phyloP scores from a whole-genome alignment of 2,797 vertebrate genomes.

The Onychomys arenicola region DNA sequence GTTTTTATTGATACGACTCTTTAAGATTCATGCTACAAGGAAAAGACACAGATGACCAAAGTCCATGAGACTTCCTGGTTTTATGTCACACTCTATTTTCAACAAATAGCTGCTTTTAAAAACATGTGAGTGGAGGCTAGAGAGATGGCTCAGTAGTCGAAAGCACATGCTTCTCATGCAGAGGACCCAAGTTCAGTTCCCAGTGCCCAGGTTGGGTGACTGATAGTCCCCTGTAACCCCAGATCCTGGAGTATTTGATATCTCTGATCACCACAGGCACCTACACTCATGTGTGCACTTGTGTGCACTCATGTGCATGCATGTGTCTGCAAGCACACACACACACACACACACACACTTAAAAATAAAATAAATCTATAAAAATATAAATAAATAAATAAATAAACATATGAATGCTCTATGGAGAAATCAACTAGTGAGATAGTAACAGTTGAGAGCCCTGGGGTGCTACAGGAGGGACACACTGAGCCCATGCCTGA shows the following conservation, averaged over 20 bases:
- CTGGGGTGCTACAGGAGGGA: background rate
- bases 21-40: no score
- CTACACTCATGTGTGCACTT: background rate
- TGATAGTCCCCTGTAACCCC: background rate
- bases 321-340: rapidly evolving
- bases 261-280: background rate
- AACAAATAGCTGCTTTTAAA: background rate
- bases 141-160: background rate
- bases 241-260: background rate
- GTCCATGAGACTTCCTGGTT: background rate
- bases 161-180: background rate
- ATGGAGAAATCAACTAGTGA: background rate
- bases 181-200: background rate
- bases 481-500: background rate
- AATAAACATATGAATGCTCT: background rate
- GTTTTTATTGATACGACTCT: no score
- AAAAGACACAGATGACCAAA: background rate
- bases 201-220: background rate
- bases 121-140: background rate
- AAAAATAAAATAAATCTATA: background rate
- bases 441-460: background rate
- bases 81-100: background rate
- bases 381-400: background rate
- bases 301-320: background rate
- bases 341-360: background rate